Conservation (phyloP, 1,140 invertebrate species). For the Orius insidiosus region DNA sequence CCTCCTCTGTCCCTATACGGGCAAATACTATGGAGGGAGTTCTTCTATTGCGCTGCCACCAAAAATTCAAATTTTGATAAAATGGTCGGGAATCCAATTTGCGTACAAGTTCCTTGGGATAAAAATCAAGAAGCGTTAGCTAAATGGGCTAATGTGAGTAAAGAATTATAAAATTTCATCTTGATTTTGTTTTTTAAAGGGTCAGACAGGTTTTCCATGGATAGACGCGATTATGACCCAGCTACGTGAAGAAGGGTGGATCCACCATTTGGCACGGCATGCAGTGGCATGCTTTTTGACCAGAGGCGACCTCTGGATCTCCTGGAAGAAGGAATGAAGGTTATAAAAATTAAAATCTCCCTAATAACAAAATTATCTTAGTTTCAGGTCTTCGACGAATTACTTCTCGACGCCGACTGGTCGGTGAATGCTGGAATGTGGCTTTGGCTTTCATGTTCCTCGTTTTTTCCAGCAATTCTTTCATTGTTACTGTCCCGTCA, state of each 20-base stretch:
- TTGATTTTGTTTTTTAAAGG: constrained; percentile 36
- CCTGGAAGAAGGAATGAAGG: constrained; percentile 76
- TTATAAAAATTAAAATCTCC: not conserved
- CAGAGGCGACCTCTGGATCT: constrained; percentile 74
- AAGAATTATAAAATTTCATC: not conserved
- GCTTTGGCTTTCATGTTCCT: constrained; percentile 85
- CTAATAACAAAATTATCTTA: no score
- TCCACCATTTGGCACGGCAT: constrained; percentile 73
- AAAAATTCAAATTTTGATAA: constrained; percentile 78
- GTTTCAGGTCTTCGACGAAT: constrained; percentile 69
- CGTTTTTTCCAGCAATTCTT: constrained; percentile 88
- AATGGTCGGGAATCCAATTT: constrained; percentile 79
- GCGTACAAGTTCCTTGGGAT: constrained; percentile 84
- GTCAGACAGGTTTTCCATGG: constrained; percentile 79
- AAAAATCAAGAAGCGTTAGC: constrained; percentile 64
- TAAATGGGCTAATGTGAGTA: constrained; percentile 76
- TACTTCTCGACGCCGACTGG: constrained; percentile 82
- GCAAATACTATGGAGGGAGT: constrained; percentile 77
- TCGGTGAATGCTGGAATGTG: constrained; percentile 83
- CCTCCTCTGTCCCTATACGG: constrained; percentile 74
- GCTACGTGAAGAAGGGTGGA: constrained; percentile 74
- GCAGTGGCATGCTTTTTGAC: constrained; percentile 81
- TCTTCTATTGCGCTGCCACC: constrained; percentile 78
- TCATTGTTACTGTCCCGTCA: constrained; percentile 77
- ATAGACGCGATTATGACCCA: constrained; percentile 89